phyloP scores from a whole-genome alignment of 2,797 vertebrate genomes.

The Varecia variegata region DNA sequence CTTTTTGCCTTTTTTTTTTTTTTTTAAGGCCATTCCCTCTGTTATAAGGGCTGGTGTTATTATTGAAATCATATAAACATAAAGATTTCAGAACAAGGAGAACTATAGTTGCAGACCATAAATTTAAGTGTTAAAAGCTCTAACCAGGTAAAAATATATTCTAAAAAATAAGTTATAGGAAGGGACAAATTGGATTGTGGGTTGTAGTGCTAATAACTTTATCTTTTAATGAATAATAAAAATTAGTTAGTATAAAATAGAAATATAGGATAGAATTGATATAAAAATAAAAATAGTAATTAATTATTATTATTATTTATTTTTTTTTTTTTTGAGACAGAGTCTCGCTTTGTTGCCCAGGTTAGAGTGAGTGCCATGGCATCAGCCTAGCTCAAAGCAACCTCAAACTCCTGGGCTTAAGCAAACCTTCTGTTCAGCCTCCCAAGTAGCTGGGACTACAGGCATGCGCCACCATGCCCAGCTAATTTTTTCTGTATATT shows the following conservation, averaged over 20 bases:
- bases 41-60: neutral
- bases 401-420: too few relatives aligned
- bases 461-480: too few relatives aligned
- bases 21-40: too few relatives aligned
- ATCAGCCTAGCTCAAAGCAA: too few relatives aligned
- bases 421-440: too few relatives aligned
- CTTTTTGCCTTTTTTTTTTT: too few relatives aligned
- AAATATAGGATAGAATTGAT: neutral
- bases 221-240: constrained; percentile 7
- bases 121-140: neutral
- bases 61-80: neutral
- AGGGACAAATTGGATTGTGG: neutral
- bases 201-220: neutral
- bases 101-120: neutral
- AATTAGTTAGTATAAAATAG: neutral
- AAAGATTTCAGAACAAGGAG: neutral
- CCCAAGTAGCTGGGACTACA: too few relatives aligned
- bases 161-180: neutral
- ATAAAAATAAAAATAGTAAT: neutral
- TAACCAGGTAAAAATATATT: neutral
- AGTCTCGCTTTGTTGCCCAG: too few relatives aligned
- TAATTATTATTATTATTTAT: too few relatives aligned
- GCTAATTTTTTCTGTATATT: too few relatives aligned
- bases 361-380: too few relatives aligned
- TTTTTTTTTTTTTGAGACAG: too few relatives aligned